Evolutionary conservation across 2,797 vertebrate genomes (phyloP).

Genomic region (Cuniculus paca): DNA sequence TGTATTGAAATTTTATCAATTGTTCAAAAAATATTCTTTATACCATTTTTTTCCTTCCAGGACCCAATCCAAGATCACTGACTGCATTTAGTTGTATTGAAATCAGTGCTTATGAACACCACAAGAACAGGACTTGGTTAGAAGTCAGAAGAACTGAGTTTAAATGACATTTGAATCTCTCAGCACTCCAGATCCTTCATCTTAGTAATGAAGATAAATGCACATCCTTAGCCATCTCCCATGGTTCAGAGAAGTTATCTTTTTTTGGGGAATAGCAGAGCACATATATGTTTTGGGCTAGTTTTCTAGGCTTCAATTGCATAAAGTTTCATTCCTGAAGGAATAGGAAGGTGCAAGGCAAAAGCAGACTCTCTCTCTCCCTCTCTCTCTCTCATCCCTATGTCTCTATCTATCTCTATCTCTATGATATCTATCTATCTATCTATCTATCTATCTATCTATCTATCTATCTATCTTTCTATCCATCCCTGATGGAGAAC

Average conservation of each 20-base stretch:
- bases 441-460: background rate
- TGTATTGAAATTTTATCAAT: background rate
- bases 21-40: background rate
- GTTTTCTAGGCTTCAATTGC: background rate
- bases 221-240: background rate
- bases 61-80: background rate
- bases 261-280: background rate
- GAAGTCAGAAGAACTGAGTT: background rate
- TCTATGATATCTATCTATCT: background rate
- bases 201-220: background rate
- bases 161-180: conserved; percentile 2
- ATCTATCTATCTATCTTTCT: background rate
- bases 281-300: background rate
- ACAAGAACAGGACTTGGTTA: background rate
- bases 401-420: background rate
- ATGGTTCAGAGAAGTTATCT: background rate
- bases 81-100: background rate
- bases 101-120: background rate
- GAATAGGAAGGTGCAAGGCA: background rate
- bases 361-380: background rate
- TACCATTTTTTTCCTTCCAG: background rate
- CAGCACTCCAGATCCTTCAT: background rate
- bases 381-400: too few species aligned
- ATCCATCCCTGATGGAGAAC: background rate
- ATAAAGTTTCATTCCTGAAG: background rate